Conservation (phyloP, 2,113 vertebrate genomes). For the Artemisiospiza belli region DNA sequence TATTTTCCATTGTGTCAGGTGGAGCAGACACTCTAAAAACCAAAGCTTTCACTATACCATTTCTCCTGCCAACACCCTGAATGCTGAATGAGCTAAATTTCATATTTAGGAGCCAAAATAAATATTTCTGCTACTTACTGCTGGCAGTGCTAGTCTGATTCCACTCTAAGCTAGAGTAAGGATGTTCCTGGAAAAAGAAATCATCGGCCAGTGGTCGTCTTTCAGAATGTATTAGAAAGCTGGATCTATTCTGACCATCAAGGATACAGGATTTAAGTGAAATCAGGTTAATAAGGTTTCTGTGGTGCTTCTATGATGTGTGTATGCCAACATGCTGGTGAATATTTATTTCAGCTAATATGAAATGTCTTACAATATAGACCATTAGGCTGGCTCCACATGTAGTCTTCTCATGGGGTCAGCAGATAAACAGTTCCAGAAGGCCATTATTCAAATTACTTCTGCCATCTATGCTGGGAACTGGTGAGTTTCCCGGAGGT, state of each 20-base stretch:
- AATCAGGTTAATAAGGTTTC: neutral
- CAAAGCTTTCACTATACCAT: constrained; percentile 27
- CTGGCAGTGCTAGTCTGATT: constrained; percentile 53
- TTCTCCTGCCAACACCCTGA: constrained; percentile 43
- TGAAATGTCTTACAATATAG: neutral
- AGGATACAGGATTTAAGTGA: neutral
- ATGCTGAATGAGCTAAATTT: constrained; percentile 62
- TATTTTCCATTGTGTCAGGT: constrained; percentile 62
- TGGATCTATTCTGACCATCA: constrained; percentile 43
- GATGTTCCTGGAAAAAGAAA: constrained; percentile 59
- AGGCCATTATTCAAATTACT: neutral
- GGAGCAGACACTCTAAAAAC: constrained; percentile 47
- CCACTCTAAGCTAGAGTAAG: constrained; percentile 54
- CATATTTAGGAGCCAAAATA: constrained; percentile 54
- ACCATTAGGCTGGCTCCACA: neutral
- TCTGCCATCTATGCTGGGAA: neutral
- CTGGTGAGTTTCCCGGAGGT: neutral
- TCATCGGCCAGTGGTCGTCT: neutral
- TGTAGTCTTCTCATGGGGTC: neutral
- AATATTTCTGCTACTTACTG: constrained; percentile 57
- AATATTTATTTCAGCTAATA: neutral
- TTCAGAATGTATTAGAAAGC: constrained; percentile 36
- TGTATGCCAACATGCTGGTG: neutral
- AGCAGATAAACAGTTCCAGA: neutral
- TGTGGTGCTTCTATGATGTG: neutral